phyloP scores from a whole-genome alignment of 2,888 invertebrate species.

The Spilosoma lubricipeda region DNA sequence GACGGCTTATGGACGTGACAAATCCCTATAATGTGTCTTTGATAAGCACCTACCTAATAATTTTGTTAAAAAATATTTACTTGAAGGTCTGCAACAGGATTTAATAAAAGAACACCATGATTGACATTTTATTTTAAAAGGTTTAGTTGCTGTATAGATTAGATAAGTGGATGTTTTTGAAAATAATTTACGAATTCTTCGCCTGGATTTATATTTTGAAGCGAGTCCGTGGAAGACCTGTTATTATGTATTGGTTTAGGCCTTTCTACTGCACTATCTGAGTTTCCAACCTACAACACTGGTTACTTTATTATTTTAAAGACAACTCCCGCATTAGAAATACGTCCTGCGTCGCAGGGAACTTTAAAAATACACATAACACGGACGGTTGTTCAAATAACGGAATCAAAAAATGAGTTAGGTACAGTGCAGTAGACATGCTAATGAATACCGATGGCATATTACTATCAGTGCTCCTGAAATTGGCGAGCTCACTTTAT shows the following conservation, averaged over 20 bases:
- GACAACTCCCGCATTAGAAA: background rate
- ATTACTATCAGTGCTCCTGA: too few species aligned
- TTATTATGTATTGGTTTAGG: too few species aligned
- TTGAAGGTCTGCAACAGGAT: background rate
- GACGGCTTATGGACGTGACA: constrained; percentile 6
- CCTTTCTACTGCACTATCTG: too few species aligned
- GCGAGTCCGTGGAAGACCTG: too few species aligned
- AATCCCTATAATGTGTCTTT: background rate
- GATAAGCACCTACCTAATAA: background rate
- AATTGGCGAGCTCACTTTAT: too few species aligned
- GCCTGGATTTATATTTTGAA: background rate
- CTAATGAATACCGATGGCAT: too few species aligned
- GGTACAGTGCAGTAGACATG: too few species aligned
- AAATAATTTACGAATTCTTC: background rate
- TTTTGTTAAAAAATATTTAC: background rate
- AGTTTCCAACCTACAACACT: too few species aligned
- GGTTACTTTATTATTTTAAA: background rate
- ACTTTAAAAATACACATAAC: background rate
- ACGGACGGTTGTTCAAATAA: background rate
- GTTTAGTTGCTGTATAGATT: background rate
- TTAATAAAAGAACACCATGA: background rate
- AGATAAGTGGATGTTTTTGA: too few species aligned
- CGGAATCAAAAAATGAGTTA: background rate
- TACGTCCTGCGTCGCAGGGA: background rate
- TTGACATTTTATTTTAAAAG: background rate